Evolutionary conservation across 2,113 vertebrate genomes (phyloP).

Genomic region (Hippopotamus amphibius): DNA sequence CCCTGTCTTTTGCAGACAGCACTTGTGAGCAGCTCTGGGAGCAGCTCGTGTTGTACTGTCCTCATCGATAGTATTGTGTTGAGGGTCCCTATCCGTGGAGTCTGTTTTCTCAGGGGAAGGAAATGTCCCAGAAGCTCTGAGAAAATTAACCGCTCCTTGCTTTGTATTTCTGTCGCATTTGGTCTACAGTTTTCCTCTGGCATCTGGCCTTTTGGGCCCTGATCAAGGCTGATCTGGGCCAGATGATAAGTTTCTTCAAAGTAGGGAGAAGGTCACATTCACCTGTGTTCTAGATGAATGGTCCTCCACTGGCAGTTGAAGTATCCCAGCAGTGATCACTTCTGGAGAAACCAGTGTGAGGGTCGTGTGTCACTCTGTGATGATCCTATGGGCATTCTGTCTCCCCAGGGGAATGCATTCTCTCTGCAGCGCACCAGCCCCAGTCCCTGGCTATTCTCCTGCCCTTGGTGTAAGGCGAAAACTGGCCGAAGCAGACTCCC

Average conservation of each 20-base stretch:
- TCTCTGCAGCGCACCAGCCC: not conserved
- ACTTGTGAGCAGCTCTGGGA: not conserved
- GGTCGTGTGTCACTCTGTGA: not conserved
- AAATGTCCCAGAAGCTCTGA: not conserved
- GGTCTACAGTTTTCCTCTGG: not conserved
- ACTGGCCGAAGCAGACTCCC: not conserved
- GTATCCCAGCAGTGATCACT: not conserved
- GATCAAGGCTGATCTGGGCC: not conserved
- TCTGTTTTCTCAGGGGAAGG: not conserved
- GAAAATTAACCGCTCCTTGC: not conserved
- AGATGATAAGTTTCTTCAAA: not conserved
- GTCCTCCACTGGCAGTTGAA: not conserved
- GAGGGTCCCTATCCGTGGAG: not conserved
- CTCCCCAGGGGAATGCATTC: not conserved
- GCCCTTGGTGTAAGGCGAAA: not conserved
- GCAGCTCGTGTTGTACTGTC: not conserved
- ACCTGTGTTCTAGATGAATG: not conserved
- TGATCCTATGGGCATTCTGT: not conserved
- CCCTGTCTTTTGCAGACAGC: not conserved
- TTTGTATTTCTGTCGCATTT: not conserved
- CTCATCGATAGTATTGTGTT: not conserved
- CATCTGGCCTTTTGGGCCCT: not conserved
- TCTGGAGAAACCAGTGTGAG: not conserved
- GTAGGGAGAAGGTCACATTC: not conserved
- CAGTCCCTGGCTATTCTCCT: not conserved